These are phyloP conservation scores for Echeneis naucrates DNA, from an alignment of 2,797 vertebrate species.

Conservation along the genomic window DNA sequence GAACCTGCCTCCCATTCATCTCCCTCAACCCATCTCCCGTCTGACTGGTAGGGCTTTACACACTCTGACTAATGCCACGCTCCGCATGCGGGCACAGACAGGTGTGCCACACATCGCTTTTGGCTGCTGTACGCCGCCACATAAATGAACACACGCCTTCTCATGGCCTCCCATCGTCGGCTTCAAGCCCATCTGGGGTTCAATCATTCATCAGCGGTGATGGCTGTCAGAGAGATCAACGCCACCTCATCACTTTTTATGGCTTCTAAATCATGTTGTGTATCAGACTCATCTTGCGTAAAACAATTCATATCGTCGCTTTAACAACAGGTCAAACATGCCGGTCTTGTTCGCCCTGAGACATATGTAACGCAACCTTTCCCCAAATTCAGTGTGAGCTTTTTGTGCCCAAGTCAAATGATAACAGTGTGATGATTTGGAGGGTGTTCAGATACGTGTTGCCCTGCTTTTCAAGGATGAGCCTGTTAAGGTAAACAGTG, in stretches of 20 bases:
- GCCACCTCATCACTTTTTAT: constrained; percentile 80
- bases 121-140: constrained; percentile 54
- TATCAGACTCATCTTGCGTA: constrained; percentile 68
- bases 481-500: constrained; percentile 53
- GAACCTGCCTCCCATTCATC: constrained; percentile 84
- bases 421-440: constrained; percentile 27
- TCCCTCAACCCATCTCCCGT: constrained; percentile 82
- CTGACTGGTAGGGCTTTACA: constrained; percentile 80
- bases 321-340: constrained; percentile 77
- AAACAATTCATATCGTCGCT: constrained; percentile 67
- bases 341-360: constrained; percentile 14
- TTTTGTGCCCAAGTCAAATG: constrained; percentile 25
- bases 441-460: constrained; percentile 35
- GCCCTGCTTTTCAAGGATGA: constrained; percentile 33
- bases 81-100: constrained; percentile 77
- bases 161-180: constrained; percentile 61
- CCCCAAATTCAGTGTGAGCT: constrained; percentile 22
- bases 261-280: constrained; percentile 75
- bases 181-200: constrained; percentile 45
- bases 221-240: constrained; percentile 75
- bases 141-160: constrained; percentile 67
- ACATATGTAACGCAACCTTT: constrained; percentile 35
- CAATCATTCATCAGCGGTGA: constrained; percentile 74
- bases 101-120: constrained; percentile 73
- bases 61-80: constrained; percentile 84